Evolutionary conservation across 2,113 vertebrate species (phyloP).

Genomic region (Lethenteron reissneri): DNA sequence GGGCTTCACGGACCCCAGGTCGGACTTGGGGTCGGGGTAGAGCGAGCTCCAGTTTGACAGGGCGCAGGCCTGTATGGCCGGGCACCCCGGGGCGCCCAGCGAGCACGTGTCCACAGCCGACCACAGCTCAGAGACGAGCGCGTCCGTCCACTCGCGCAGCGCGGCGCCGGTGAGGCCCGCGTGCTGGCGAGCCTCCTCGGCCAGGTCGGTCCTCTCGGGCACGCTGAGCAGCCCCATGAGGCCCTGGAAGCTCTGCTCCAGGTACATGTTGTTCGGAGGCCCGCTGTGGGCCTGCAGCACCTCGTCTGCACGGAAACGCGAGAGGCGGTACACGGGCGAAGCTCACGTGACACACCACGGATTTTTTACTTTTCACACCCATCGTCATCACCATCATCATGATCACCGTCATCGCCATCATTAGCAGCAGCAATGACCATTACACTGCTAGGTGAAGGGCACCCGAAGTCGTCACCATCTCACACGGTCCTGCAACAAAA

Average conservation of each 20-base stretch:
- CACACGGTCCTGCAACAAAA: no score
- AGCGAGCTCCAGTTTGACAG: slow-evolving; percentile 82
- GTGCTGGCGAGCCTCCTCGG: slow-evolving; percentile 52
- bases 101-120: slow-evolving; percentile 58
- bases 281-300: slow-evolving; percentile 51
- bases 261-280: slow-evolving; percentile 68
- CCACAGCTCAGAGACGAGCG: slow-evolving; percentile 47
- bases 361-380: no score
- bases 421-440: no score
- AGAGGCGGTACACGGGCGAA: not conserved
- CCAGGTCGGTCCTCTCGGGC: slow-evolving; percentile 36
- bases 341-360: not conserved
- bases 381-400: no score
- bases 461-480: no score
- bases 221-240: slow-evolving; percentile 74
- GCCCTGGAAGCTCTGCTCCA: slow-evolving; percentile 96
- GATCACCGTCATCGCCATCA: no score
- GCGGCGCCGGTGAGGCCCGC: slow-evolving; percentile 33
- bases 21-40: slow-evolving; percentile 81
- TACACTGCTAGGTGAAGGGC: no score
- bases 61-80: slow-evolving; percentile 55
- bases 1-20: slow-evolving; percentile 40
- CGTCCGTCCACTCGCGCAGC: slow-evolving; percentile 66
- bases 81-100: slow-evolving; percentile 42
- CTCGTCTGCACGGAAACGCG: slow-evolving; percentile 40